A percentile compares a stretch with the other conserved stretches of the same genome.
Evolutionary conservation across 2,113 vertebrate species (phyloP).

Genomic region (Percopsis transmontana): DNA sequence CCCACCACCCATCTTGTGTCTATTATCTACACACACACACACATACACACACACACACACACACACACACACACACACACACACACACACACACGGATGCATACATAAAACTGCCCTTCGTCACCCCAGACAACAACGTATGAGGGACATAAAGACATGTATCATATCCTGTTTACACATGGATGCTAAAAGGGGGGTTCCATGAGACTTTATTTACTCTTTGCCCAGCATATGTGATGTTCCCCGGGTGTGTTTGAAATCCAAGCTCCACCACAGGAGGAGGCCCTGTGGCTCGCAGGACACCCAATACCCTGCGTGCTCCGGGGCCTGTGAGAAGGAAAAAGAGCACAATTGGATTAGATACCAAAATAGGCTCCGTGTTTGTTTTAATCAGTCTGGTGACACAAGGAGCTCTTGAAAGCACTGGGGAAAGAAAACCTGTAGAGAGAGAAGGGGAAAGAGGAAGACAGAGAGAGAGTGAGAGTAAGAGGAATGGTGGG

Average conservation of each 20-base stretch:
- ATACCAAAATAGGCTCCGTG: slow-evolving; percentile 88
- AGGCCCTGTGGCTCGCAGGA: slow-evolving; percentile 71
- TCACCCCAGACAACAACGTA: slow-evolving; percentile 3
- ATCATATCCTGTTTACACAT: slow-evolving; percentile 35
- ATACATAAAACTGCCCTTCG: neutral
- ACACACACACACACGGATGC: slow-evolving; percentile 1
- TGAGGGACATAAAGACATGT: slow-evolving; percentile 8
- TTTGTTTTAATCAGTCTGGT: slow-evolving; percentile 92
- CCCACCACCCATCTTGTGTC: neutral
- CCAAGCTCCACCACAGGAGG: slow-evolving; percentile 64
- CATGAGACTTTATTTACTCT: slow-evolving; percentile 72
- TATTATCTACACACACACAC: neutral
- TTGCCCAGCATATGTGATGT: slow-evolving; percentile 70
- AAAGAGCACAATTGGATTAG: slow-evolving; percentile 88
- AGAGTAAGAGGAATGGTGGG: slow-evolving; percentile 31
- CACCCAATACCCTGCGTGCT: slow-evolving; percentile 82
- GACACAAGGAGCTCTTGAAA: slow-evolving; percentile 85
- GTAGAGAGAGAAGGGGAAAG: slow-evolving; percentile 57
- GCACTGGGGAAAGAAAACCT: slow-evolving; percentile 64
- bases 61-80: neutral
- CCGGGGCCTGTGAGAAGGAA: slow-evolving; percentile 74
- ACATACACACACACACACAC: slow-evolving; percentile 6
- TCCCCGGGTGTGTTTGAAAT: slow-evolving; percentile 75
- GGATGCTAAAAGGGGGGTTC: slow-evolving; percentile 43
- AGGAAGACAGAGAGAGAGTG: neutral